Evolutionary conservation across 2,797 vertebrate genomes (phyloP).

Genomic region (Picus viridis): DNA sequence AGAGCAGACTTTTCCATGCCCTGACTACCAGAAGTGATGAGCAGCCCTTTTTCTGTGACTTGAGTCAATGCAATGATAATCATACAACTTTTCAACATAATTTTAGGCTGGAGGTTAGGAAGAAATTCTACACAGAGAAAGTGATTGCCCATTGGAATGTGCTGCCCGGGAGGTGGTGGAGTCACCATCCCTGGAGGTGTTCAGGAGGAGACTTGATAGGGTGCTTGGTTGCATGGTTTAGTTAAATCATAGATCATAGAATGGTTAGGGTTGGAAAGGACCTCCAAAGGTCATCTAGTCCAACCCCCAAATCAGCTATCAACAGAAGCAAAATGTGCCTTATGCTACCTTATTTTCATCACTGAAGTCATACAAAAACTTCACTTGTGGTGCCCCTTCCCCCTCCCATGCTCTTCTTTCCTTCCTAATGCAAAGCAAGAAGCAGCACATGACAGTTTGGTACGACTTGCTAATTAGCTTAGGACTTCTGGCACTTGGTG

Average conservation of each 20-base stretch:
- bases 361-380: not conserved
- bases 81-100: not conserved
- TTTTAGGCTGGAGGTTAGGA: not conserved
- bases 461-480: constrained; percentile 33
- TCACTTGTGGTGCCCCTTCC: not conserved
- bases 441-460: constrained; percentile 54
- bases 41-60: not conserved
- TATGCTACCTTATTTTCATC: not conserved
- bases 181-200: too few relatives aligned
- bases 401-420: not conserved
- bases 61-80: not conserved
- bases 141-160: too few relatives aligned
- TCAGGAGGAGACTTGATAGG: too few relatives aligned
- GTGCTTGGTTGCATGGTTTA: too few relatives aligned
- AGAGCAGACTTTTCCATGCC: not conserved
- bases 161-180: too few relatives aligned
- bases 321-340: not conserved
- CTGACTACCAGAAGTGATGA: not conserved
- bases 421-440: constrained; percentile 33
- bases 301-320: not conserved
- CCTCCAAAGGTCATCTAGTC: too few relatives aligned
- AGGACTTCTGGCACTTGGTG: constrained; percentile 25
- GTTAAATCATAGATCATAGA: not conserved
- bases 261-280: too few relatives aligned
- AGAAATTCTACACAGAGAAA: too few relatives aligned